Conservation (phyloP, 2,113 vertebrate genomes). For the Tenrec ecaudatus region DNA sequence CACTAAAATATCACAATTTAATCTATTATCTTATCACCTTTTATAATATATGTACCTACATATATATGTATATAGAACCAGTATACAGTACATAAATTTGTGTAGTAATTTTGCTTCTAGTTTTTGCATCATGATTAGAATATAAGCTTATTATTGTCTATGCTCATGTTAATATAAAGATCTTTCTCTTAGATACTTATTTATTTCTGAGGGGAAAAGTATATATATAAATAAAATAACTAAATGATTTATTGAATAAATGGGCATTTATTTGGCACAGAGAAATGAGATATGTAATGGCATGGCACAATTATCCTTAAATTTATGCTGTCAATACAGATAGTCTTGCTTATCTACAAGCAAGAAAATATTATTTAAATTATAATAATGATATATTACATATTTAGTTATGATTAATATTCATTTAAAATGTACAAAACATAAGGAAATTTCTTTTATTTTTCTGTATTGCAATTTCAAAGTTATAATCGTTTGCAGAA, state of each 20-base stretch:
- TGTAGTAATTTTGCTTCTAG: too few species aligned
- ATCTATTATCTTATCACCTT: too few species aligned
- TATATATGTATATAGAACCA: too few species aligned
- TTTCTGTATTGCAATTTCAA: slow-evolving; percentile 1
- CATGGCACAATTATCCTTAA: background rate
- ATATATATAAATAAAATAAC: background rate
- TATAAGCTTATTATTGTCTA: background rate
- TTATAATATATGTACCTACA: too few species aligned
- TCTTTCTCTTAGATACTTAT: background rate
- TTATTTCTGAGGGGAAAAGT: background rate
- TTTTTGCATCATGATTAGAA: background rate
- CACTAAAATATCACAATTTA: background rate
- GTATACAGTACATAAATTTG: too few species aligned
- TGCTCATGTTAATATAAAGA: background rate
- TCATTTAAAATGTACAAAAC: background rate
- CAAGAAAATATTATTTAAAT: background rate
- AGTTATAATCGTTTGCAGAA: background rate
- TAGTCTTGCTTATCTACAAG: background rate
- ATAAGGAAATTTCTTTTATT: background rate
- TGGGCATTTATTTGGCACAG: background rate
- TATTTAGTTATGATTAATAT: background rate
- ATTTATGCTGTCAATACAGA: background rate
- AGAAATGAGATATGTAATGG: background rate
- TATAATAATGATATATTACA: background rate
- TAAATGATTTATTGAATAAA: too few species aligned